Evolutionary conservation across 2,113 vertebrate genomes (phyloP).

Genomic region (Anguilla rostrata): DNA sequence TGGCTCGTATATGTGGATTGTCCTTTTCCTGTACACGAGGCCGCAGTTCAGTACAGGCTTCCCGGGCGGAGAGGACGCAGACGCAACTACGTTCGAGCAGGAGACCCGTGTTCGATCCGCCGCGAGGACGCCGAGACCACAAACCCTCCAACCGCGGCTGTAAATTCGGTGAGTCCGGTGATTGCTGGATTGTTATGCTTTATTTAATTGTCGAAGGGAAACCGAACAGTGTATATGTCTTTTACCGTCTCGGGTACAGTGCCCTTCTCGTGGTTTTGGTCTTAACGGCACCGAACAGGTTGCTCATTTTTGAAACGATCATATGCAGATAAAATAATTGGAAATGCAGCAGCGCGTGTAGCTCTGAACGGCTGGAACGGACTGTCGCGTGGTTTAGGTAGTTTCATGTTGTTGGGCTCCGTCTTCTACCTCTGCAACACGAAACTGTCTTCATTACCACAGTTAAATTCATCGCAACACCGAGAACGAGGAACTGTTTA

Average conservation of each 20-base stretch:
- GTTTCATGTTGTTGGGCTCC: constrained; percentile 99
- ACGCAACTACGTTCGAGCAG: neutral
- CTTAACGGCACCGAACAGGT: neutral
- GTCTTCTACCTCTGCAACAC: constrained; percentile 92
- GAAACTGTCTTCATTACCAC: constrained; percentile 97
- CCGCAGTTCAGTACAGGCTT: constrained; percentile 86
- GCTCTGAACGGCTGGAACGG: constrained; percentile 59
- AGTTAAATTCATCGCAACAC: constrained; percentile 84
- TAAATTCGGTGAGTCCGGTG: too few species aligned
- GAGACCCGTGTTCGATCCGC: neutral
- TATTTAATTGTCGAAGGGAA: too few species aligned
- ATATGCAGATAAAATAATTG: neutral
- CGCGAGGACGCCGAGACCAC: neutral
- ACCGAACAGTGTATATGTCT: too few species aligned
- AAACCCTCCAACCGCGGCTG: too few species aligned
- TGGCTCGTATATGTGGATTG: constrained; percentile 93
- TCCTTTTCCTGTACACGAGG: constrained; percentile 86
- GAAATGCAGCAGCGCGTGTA: constrained; percentile 22
- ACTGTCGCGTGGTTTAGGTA: constrained; percentile 98
- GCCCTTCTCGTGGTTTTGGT: neutral
- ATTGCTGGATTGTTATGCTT: neutral
- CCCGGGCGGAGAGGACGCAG: constrained; percentile 79
- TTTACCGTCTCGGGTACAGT: neutral
- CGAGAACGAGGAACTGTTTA: neutral
- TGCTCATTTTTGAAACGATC: neutral